phyloP scores from a whole-genome alignment of 2,888 invertebrate species.

The Callyntrura sp. region DNA sequence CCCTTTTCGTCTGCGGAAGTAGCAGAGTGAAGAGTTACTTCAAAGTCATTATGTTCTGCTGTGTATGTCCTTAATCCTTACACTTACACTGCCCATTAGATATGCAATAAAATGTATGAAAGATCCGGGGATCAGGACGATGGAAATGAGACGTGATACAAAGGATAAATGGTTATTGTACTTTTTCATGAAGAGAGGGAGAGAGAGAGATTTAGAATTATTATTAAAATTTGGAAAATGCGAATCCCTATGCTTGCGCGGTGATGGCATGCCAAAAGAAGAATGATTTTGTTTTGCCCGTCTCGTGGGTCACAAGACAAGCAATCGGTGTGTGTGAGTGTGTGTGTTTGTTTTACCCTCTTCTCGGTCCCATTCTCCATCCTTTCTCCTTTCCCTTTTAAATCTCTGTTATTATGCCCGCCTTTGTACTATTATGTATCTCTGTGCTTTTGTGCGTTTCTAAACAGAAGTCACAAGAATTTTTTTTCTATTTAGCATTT shows the following conservation, averaged over 20 bases:
- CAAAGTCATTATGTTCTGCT: neutral
- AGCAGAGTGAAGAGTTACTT: constrained; percentile 8
- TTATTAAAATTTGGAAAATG: neutral
- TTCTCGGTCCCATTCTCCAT: neutral
- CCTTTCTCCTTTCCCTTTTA: neutral
- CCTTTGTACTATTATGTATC: constrained; percentile 3
- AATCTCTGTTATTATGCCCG: neutral
- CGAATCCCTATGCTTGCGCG: neutral
- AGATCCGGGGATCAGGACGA: neutral
- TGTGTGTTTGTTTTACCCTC: neutral
- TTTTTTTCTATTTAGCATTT: constrained; percentile 14
- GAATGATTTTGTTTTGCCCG: neutral
- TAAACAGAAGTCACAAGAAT: constrained; percentile 86
- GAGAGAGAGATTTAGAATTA: neutral
- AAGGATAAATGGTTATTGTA: neutral
- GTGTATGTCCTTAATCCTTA: neutral
- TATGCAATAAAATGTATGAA: neutral
- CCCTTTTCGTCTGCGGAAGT: neutral
- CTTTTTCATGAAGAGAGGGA: neutral
- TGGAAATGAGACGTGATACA: neutral
- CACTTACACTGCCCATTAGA: too few species aligned
- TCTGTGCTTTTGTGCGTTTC: constrained; percentile 56
- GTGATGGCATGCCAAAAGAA: neutral
- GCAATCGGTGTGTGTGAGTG: neutral
- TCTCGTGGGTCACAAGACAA: neutral